phyloP scores from a whole-genome alignment of 2,113 vertebrate genomes.

The Glaucomys volans region DNA sequence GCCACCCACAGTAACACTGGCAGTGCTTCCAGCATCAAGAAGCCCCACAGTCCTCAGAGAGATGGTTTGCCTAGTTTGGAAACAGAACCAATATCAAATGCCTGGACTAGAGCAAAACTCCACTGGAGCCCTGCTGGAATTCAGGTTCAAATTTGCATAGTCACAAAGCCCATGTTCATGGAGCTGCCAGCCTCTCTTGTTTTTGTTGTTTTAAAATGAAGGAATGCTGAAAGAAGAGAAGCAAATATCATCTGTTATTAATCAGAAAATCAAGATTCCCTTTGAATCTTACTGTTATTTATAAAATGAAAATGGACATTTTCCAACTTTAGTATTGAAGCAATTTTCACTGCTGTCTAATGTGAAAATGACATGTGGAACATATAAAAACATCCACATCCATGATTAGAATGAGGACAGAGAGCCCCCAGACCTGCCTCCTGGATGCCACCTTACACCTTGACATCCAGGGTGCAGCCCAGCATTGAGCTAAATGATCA shows the following conservation, averaged over 20 bases:
- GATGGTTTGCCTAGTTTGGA: not conserved
- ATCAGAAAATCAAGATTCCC: not conserved
- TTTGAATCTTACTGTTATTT: not conserved
- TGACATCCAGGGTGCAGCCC: not conserved
- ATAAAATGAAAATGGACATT: not conserved
- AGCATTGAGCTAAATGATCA: not conserved
- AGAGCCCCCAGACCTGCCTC: not conserved
- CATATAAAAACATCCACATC: not conserved
- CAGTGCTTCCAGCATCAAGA: not conserved
- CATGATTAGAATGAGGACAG: not conserved
- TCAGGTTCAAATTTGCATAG: not conserved
- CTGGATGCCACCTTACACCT: too few relatives aligned
- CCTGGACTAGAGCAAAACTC: not conserved
- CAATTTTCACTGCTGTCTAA: not conserved
- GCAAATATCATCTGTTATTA: not conserved
- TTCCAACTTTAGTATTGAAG: not conserved
- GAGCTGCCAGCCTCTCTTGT: not conserved
- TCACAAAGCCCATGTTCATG: not conserved
- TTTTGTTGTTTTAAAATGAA: not conserved
- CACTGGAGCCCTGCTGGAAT: not conserved
- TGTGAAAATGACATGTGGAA: not conserved
- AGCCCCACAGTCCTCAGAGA: not conserved
- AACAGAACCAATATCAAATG: not conserved
- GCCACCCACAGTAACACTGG: not conserved
- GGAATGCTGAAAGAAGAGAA: not conserved